Evolutionary conservation across 2,113 vertebrate genomes (phyloP).

Genomic region (Perca fluviatilis): DNA sequence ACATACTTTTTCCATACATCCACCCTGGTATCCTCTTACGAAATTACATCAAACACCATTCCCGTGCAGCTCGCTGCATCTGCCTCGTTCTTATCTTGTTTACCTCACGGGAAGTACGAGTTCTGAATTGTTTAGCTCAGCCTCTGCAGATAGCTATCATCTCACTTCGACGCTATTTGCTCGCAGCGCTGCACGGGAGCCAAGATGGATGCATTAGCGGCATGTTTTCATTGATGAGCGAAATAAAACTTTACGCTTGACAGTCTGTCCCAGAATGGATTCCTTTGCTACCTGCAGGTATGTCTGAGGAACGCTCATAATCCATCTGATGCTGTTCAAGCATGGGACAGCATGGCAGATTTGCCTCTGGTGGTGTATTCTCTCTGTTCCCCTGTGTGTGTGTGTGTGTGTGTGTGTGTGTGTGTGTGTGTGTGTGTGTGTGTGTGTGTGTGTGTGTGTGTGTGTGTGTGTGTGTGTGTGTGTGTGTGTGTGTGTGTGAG

Average conservation of each 20-base stretch:
- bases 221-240: conserved; percentile 60
- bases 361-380: conserved; percentile 59
- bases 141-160: conserved; percentile 59
- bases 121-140: conserved; percentile 50
- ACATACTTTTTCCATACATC: conserved; percentile 32
- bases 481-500: background rate
- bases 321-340: conserved; percentile 63
- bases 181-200: conserved; percentile 30
- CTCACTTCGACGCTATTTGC: conserved; percentile 33
- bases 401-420: too few relatives aligned
- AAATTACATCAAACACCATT: conserved; percentile 28
- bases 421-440: background rate
- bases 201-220: conserved; percentile 57
- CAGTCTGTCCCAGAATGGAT: conserved; percentile 62
- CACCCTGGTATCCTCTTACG: background rate
- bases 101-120: conserved; percentile 26
- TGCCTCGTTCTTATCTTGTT: conserved; percentile 39
- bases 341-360: conserved; percentile 53
- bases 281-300: conserved; percentile 71
- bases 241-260: conserved; percentile 70
- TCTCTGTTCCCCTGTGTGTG: background rate
- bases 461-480: background rate
- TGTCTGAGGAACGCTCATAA: conserved; percentile 50
- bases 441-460: conserved; percentile 21
- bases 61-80: background rate